These are phyloP conservation scores for Porites divaricata DNA, from an alignment of 92 coral and sea anemone species.

Conservation along the genomic window DNA sequence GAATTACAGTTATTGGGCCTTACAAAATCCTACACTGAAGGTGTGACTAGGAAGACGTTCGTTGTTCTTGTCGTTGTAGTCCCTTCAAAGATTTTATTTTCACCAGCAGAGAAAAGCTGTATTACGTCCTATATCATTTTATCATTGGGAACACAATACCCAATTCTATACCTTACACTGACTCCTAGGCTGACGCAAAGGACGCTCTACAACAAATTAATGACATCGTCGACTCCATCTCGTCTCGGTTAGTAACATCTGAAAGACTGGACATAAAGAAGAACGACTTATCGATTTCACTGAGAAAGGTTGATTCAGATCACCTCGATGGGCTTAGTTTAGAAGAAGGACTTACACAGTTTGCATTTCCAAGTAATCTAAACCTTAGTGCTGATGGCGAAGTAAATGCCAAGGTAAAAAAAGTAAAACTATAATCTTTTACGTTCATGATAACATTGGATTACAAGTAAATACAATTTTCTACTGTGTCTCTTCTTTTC, in stretches of 20 bases:
- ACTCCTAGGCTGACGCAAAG: not conserved
- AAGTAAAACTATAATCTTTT: too few species aligned
- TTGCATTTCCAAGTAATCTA: not conserved
- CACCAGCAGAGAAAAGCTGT: too few species aligned
- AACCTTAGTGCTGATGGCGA: not conserved
- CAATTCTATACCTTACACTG: not conserved
- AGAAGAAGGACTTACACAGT: not conserved
- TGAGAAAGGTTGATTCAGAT: not conserved
- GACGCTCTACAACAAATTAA: constrained; percentile 1
- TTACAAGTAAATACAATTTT: too few species aligned
- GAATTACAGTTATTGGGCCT: too few species aligned
- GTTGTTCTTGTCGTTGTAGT: too few species aligned
- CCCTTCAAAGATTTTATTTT: too few species aligned
- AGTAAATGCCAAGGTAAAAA: not conserved
- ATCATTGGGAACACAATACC: not conserved
- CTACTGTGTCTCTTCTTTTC: too few species aligned
- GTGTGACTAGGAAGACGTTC: too few species aligned
- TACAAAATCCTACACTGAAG: too few species aligned
- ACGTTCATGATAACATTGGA: too few species aligned
- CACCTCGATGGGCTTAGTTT: not conserved
- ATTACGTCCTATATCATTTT: too few species aligned
- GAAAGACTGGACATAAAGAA: not conserved
- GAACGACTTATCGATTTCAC: not conserved
- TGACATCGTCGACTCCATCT: not conserved
- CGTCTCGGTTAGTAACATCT: not conserved